Evolutionary conservation across 2,888 invertebrate species (phyloP).

Genomic region (Epinotia nisella): DNA sequence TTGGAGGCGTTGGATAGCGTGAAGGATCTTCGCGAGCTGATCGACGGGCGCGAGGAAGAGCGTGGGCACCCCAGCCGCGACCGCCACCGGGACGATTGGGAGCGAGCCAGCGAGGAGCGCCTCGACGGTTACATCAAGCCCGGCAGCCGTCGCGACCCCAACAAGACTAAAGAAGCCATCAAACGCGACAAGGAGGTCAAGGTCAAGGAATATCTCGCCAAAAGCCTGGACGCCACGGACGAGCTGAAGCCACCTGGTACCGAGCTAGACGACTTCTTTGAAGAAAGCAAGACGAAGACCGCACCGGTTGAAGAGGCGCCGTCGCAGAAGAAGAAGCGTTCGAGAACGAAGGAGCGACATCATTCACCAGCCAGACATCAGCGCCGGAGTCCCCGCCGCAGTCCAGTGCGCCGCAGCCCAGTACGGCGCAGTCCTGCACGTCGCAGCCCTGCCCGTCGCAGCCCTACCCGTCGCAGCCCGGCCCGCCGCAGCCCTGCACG

Average conservation of each 20-base stretch:
- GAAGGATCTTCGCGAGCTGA: conserved; percentile 67
- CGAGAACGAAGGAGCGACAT: conserved; percentile 31
- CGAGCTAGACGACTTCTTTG: conserved; percentile 74
- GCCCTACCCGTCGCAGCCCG: conserved; percentile 48
- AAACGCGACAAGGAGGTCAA: conserved; percentile 76
- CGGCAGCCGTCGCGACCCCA: conserved; percentile 76
- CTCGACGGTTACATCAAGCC: conserved; percentile 72
- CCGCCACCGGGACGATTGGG: conserved; percentile 19
- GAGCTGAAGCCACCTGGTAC: conserved; percentile 78
- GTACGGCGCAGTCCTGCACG: conserved; percentile 46
- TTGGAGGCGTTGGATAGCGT: conserved; percentile 60
- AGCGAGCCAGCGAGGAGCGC: conserved; percentile 47
- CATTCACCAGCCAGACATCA: conserved; percentile 39
- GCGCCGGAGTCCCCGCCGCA: conserved; percentile 48
- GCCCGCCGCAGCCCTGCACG: conserved; percentile 48
- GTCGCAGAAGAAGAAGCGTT: conserved; percentile 28
- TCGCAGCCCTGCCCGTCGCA: conserved; percentile 47
- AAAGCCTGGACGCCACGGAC: conserved; percentile 70
- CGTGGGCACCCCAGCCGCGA: conserved; percentile 14
- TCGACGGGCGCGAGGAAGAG: conserved; percentile 26
- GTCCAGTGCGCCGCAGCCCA: conserved; percentile 50
- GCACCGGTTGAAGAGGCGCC: conserved; percentile 48
- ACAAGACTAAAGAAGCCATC: conserved; percentile 77
- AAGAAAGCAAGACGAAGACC: conserved; percentile 54
- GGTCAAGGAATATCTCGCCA: conserved; percentile 75